These are phyloP conservation scores for Yoshiicerus persimilis DNA, from an alignment of 1,140 invertebrate species.

Conservation along the genomic window DNA sequence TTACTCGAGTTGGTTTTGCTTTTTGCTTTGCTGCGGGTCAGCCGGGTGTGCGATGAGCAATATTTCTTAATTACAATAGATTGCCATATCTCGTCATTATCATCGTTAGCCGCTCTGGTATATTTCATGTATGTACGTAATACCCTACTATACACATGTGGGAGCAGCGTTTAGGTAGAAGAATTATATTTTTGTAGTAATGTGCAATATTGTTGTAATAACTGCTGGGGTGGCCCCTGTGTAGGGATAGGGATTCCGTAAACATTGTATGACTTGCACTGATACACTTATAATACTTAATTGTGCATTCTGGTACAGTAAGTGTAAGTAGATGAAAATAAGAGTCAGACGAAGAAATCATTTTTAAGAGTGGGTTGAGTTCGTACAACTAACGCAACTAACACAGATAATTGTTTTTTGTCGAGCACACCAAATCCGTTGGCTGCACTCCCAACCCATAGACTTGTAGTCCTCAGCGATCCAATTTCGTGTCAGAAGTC, in stretches of 20 bases:
- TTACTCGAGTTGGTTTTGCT: background rate
- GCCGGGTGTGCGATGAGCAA: conserved; percentile 13
- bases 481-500: background rate
- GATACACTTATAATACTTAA: background rate
- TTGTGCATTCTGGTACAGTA: background rate
- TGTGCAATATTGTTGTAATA: background rate
- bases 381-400: background rate
- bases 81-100: conserved; percentile 17
- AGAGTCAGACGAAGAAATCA: background rate
- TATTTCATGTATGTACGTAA: background rate
- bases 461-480: no score
- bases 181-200: background rate
- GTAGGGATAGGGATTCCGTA: background rate
- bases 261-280: background rate
- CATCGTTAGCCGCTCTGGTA: conserved; percentile 7
- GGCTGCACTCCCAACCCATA: background rate
- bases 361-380: background rate
- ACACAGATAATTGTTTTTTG: background rate
- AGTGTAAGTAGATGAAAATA: background rate
- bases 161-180: background rate
- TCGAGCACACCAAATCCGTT: background rate
- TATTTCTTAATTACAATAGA: conserved; percentile 19
- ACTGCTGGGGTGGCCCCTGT: background rate
- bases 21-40: background rate
- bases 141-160: background rate